Evolutionary conservation across 2,888 invertebrate genomes (phyloP).

Genomic region (Achlya flavicornis): DNA sequence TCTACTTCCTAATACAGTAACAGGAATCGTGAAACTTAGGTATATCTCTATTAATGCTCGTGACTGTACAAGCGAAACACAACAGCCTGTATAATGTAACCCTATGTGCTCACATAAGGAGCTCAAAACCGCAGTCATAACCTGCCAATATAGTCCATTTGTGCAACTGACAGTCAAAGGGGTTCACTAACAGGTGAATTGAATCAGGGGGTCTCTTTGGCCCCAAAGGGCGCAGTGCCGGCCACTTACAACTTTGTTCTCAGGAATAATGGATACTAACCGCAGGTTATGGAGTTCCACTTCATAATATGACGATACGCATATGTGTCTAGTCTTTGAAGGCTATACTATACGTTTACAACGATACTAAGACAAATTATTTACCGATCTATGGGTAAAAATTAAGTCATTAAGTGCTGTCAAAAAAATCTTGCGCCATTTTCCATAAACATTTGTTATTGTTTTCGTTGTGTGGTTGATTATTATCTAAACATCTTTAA

Average conservation of each 20-base stretch:
- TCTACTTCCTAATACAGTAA: too few species aligned
- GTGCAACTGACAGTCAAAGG: slow-evolving; percentile 53
- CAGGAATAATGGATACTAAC: slow-evolving; percentile 71
- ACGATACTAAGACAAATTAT: too few species aligned
- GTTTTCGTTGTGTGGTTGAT: too few species aligned
- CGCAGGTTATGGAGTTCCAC: slow-evolving; percentile 59
- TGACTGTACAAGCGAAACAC: background rate
- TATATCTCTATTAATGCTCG: too few species aligned
- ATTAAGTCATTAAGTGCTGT: too few species aligned
- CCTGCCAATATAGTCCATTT: slow-evolving; percentile 50
- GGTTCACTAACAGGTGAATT: slow-evolving; percentile 65
- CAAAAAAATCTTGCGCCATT: too few species aligned
- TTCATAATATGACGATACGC: slow-evolving; percentile 32
- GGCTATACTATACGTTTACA: too few species aligned
- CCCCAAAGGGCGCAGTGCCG: slow-evolving; percentile 51
- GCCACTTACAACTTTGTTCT: slow-evolving; percentile 70
- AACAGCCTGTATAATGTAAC: background rate
- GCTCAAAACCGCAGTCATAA: slow-evolving; percentile 31
- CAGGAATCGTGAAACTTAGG: too few species aligned
- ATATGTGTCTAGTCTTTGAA: too few species aligned
- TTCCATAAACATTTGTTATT: too few species aligned
- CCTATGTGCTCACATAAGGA: background rate
- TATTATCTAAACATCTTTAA: too few species aligned
- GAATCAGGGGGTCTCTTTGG: slow-evolving; percentile 57
- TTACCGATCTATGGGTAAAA: too few species aligned